Conservation (phyloP, 1,140 invertebrate genomes). For the Vollenhovia emeryi region DNA sequence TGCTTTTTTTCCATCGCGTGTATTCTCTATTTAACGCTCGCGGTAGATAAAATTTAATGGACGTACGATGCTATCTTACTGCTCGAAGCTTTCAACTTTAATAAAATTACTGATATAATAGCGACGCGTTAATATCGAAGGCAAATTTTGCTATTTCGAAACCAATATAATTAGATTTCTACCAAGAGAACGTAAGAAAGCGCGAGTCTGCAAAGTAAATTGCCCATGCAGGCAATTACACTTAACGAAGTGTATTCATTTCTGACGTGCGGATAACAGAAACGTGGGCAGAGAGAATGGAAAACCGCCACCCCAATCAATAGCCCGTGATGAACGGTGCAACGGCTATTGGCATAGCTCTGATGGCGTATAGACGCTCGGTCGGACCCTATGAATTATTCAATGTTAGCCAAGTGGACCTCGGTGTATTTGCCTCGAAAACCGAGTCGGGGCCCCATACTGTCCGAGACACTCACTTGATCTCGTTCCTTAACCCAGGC, state of each 20-base stretch:
- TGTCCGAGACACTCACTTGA: constrained; percentile 60
- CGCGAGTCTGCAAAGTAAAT: background rate
- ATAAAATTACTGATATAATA: constrained; percentile 12
- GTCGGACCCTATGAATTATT: constrained; percentile 78
- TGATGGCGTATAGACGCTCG: constrained; percentile 65
- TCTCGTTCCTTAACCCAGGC: constrained; percentile 66
- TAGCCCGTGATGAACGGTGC: constrained; percentile 71
- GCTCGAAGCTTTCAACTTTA: background rate
- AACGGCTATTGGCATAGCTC: constrained; percentile 69
- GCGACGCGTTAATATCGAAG: background rate
- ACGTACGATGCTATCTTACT: background rate
- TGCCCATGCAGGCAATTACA: background rate
- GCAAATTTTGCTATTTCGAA: background rate
- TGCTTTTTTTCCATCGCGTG: background rate
- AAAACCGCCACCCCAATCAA: constrained; percentile 67
- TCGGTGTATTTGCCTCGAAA: constrained; percentile 77
- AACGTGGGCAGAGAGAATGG: background rate
- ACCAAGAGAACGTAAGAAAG: background rate
- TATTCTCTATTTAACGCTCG: background rate
- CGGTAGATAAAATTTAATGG: background rate
- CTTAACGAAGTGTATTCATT: constrained; percentile 24
- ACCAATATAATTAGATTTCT: background rate
- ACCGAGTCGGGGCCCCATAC: constrained; percentile 58
- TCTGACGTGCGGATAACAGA: background rate
- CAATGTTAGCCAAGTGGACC: constrained; percentile 76